Conservation (phyloP, 2,113 vertebrate species). For the Podarcis raffonei region DNA sequence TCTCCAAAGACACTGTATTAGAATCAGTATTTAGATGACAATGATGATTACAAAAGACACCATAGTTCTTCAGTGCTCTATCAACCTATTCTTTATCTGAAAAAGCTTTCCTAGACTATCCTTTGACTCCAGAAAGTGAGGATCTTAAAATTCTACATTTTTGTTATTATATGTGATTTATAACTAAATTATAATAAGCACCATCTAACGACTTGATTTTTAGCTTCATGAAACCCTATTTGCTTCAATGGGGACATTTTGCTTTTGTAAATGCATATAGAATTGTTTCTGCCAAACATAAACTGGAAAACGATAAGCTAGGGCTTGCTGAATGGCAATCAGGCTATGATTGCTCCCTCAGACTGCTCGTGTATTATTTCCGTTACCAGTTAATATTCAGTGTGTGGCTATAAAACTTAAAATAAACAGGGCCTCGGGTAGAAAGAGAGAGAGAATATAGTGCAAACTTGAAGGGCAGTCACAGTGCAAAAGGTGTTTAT, state of each 20-base stretch:
- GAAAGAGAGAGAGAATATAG: neutral
- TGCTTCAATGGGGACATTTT: neutral
- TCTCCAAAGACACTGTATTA: neutral
- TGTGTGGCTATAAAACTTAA: slow-evolving; percentile 2
- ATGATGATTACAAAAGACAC: neutral
- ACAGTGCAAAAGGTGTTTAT: neutral
- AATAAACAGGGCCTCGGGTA: neutral
- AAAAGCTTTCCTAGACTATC: neutral
- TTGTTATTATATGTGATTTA: neutral
- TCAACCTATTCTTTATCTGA: neutral
- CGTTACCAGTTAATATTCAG: neutral
- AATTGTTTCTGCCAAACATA: neutral
- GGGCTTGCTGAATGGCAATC: neutral
- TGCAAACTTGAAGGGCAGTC: neutral
- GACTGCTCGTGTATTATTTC: neutral
- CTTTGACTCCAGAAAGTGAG: neutral
- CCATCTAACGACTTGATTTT: slow-evolving; percentile 46
- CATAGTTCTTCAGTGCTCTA: neutral
- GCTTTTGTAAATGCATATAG: neutral
- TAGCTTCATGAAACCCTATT: neutral
- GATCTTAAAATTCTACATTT: neutral
- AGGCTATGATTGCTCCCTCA: neutral
- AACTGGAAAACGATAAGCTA: neutral
- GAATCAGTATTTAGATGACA: neutral
- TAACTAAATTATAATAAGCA: slow-evolving; percentile 63